Conservation (phyloP, 2,113 vertebrate genomes). For the Gobius niger region DNA sequence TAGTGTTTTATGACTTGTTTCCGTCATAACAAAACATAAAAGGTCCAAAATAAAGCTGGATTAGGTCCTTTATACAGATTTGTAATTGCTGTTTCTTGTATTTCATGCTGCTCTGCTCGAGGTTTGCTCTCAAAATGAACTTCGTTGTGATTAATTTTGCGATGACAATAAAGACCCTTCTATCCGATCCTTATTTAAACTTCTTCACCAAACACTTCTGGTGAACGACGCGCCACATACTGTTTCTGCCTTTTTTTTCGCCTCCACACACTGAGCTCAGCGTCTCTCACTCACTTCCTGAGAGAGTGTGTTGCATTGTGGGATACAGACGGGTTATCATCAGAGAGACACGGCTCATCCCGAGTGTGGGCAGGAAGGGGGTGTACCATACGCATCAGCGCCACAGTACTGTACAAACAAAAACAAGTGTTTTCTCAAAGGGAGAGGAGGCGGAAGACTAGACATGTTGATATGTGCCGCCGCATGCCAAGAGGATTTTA, state of each 20-base stretch:
- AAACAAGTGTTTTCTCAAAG: constrained; percentile 49
- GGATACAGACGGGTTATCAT: constrained; percentile 71
- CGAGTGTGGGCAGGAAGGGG: constrained; percentile 43
- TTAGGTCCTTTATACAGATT: too few relatives aligned
- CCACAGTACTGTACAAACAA: constrained; percentile 38
- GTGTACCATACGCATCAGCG: constrained; percentile 13
- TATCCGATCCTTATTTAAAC: too few relatives aligned
- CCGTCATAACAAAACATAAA: too few relatives aligned
- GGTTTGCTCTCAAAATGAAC: too few relatives aligned
- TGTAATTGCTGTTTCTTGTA: too few relatives aligned
- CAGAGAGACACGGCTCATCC: constrained; percentile 72
- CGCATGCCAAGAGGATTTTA: constrained; percentile 60
- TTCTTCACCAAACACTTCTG: too few relatives aligned
- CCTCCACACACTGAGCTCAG: constrained; percentile 61
- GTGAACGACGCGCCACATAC: too few relatives aligned
- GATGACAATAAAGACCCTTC: too few relatives aligned
- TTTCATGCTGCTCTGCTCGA: too few relatives aligned
- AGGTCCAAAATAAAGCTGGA: too few relatives aligned
- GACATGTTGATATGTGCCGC: constrained; percentile 66
- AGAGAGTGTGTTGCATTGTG: constrained; percentile 69
- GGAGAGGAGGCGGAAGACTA: constrained; percentile 50
- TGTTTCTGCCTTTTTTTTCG: constrained; percentile 19
- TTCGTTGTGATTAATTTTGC: too few relatives aligned
- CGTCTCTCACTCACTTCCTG: constrained; percentile 64
- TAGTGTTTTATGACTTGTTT: too few relatives aligned